Evolutionary conservation across 1,140 invertebrate species (phyloP).

Genomic region (silkworm (Bombyx mori)): ASM3026992v2 NC_085111.1:9101001-9101500

Average conservation of each 20-base stretch:
- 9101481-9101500: slow-evolving; percentile 63
- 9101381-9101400: slow-evolving; percentile 64
- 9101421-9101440: slow-evolving; percentile 72
- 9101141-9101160: slow-evolving; percentile 56
- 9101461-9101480: slow-evolving; percentile 58
- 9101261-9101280: slow-evolving; percentile 72
- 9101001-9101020: no score
- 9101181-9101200: slow-evolving; percentile 53
- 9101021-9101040: no score
- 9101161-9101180: slow-evolving; percentile 56
- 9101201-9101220: slow-evolving; percentile 73
- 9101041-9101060: no score
- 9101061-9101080: no score
- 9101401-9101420: slow-evolving; percentile 70
- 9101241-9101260: slow-evolving; percentile 75
- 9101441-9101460: slow-evolving; percentile 70
- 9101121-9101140: slow-evolving; percentile 71
- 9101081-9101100: no score
- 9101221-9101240: slow-evolving; percentile 71
- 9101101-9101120: slow-evolving; percentile 54
- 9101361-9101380: slow-evolving; percentile 54
- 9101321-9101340: slow-evolving; percentile 63
- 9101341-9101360: slow-evolving; percentile 61
- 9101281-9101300: slow-evolving; percentile 65
- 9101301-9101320: slow-evolving; percentile 63